Evolutionary conservation across 1,140 invertebrate species (phyloP).

Genomic region (Zophobas atratus): DNA sequence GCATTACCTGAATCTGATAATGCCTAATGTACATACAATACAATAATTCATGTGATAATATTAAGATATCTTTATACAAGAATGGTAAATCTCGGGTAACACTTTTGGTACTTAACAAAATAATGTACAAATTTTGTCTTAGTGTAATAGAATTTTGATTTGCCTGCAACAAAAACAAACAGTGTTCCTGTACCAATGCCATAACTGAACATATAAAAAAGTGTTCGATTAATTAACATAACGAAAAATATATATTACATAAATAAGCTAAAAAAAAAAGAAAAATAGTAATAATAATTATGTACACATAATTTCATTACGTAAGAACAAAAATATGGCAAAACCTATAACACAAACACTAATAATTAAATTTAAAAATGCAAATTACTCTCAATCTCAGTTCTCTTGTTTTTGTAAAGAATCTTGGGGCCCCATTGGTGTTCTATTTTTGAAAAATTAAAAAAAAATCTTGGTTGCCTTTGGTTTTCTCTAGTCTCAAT

Average conservation of each 20-base stretch:
- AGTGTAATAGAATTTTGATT: slow-evolving; percentile 12
- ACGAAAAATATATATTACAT: slow-evolving; percentile 45
- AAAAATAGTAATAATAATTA: slow-evolving; percentile 33
- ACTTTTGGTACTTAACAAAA: slow-evolving; percentile 51
- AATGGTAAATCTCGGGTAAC: slow-evolving; percentile 50
- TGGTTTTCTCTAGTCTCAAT: no score
- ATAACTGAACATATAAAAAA: slow-evolving; percentile 16
- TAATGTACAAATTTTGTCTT: slow-evolving; percentile 21
- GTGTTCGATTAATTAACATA: slow-evolving; percentile 28
- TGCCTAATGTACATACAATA: slow-evolving; percentile 62
- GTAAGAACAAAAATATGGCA: slow-evolving; percentile 36
- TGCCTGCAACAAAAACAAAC: slow-evolving; percentile 16
- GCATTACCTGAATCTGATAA: slow-evolving; percentile 62
- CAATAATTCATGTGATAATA: slow-evolving; percentile 56
- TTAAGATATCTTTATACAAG: slow-evolving; percentile 56
- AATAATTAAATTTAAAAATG: slow-evolving; percentile 30
- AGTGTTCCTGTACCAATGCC: slow-evolving; percentile 7
- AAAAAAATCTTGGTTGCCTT: no score
- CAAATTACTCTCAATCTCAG: slow-evolving; percentile 13
- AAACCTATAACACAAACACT: slow-evolving; percentile 39
- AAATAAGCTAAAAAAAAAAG: slow-evolving; percentile 29
- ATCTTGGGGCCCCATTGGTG: no score
- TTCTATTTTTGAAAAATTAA: no score
- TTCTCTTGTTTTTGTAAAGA: no score
- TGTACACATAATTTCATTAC: slow-evolving; percentile 44